Evolutionary conservation across 2,797 vertebrate genomes (phyloP), one percentile per base, ranked within the genome.

Genomic region (Anguilla anguilla): DNA sequence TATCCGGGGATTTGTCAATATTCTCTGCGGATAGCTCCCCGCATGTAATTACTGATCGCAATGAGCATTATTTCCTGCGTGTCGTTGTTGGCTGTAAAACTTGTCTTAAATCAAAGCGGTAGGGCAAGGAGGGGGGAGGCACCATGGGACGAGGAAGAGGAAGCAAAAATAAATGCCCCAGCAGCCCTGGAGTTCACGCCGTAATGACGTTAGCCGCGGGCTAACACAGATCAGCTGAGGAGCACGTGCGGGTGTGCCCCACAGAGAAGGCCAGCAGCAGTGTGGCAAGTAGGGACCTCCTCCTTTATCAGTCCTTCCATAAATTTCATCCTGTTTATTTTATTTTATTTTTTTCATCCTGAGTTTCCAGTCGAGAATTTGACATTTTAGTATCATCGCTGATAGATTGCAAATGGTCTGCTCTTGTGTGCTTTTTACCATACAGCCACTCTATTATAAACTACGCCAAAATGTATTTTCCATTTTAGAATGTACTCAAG

Each of bases 61-160:
- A 51, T 25, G 19, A 22, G 43, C 43, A 82, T n/a, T 51, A 82
- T 49, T 28, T 82, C 43, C 79, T 10, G 4, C 19, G 22, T 46
- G 39, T 81, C 77, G 11, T 82, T 82, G 79, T 82, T 51, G 46
- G 22, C 46, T 82, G 79, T 82, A 82, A 82, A 51, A 51, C 79
- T 25, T 25, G 79, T 51, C 46, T 46, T 82, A 51, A 82, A 82
- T 82, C 46, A 82, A 15, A 51, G 79, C 43, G 6, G 43, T 46
- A 17, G 46, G 46, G 67, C n/a, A 1, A 25, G 28, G 19, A n/a
- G 77, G 1, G 39, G 43, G 51, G 46, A 6, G 6, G 39, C 0
- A 79, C 74, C 0, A 79, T 43, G 31, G 28, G 77, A 22, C 22
- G 28, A 77, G 72, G 72, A 81, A 82, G 22, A 46, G 11, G n/a